Evolutionary conservation across 2,113 vertebrate genomes (phyloP), one percentile per base, ranked within the genome.

Genomic region (Cynopterus brachyotis): DNA sequence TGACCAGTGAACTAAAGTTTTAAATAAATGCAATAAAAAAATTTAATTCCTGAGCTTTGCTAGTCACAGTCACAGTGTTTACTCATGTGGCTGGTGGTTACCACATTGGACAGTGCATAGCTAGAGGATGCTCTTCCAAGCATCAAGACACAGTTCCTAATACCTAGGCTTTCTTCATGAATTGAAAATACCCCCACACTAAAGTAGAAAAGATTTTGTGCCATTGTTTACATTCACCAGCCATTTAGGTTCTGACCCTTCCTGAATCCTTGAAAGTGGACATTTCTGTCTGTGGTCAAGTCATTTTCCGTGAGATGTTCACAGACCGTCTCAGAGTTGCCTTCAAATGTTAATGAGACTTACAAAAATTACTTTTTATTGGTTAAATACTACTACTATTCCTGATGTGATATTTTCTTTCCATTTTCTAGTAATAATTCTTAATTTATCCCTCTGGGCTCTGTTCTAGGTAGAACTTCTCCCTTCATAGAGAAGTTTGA

Each of bases 11-110:
- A 62, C 47, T 72, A 30, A 72, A 91, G 16, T 75, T 96, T 94
- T 92, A 88, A 85, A 35, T 86, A 83, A 85, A 82, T 93, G 17
- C 20, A 86, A 67, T 67, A n/a, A 37, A 95, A 93, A 91, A 95
- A 78, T 79, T 94, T 30, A 89, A 26, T 80, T 83, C 6, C 30
- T 30, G 26, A 16, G 9, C 86, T 86, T 89, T 86, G 32, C 4
- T 40, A 37, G 40, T 37, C 55, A 53, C 15, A 62, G 4, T 26
- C 86, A 32, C 89, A 30, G 24, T 91, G 55, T 83, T 91, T 9
- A 80, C 24, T 24, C n/a, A 2, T 26, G 9, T 72, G 59, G 30
- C 53, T 47, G 7, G 16, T 60, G 15, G 42, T 66, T 70, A 13
- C 53, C 35, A n/a, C 73, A 35, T 28, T 76, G 82, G 35, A 60